Conservation (phyloP, 2,797 vertebrate species). For the Crocidura indochinensis region DNA sequence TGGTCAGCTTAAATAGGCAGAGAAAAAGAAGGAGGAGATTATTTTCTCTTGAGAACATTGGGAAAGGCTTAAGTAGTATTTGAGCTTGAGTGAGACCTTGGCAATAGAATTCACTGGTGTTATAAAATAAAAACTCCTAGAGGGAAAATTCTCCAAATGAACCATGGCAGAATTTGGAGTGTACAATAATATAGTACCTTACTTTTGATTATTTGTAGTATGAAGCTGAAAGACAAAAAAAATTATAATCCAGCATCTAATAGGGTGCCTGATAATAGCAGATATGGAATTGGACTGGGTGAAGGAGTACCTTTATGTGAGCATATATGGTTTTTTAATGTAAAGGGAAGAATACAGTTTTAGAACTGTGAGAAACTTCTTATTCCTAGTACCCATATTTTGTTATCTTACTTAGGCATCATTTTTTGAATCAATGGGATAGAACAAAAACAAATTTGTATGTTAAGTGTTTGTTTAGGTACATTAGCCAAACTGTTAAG, state of each 20-base stretch:
- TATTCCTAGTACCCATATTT: slow-evolving; percentile 51
- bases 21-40: not conserved
- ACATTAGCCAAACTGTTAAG: slow-evolving; percentile 78
- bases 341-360: not conserved
- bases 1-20: not conserved
- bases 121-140: not conserved
- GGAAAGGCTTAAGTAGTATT: not conserved
- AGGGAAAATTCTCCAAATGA: not conserved
- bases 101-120: not conserved
- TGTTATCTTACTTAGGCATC: slow-evolving; percentile 32
- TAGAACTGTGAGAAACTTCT: slow-evolving; percentile 20
- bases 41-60: not conserved
- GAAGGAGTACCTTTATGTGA: not conserved
- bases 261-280: not conserved
- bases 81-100: slow-evolving; percentile 31
- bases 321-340: not conserved
- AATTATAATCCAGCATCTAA: not conserved
- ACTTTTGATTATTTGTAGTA: not conserved
- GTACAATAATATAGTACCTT: not conserved
- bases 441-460: slow-evolving; percentile 71
- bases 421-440: slow-evolving; percentile 67
- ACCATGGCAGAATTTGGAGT: not conserved
- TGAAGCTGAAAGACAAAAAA: slow-evolving; percentile 30
- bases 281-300: not conserved
- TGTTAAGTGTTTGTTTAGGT: slow-evolving; percentile 78